phyloP scores from a whole-genome alignment of 2,113 vertebrate species.

The Rhea pennata region DNA sequence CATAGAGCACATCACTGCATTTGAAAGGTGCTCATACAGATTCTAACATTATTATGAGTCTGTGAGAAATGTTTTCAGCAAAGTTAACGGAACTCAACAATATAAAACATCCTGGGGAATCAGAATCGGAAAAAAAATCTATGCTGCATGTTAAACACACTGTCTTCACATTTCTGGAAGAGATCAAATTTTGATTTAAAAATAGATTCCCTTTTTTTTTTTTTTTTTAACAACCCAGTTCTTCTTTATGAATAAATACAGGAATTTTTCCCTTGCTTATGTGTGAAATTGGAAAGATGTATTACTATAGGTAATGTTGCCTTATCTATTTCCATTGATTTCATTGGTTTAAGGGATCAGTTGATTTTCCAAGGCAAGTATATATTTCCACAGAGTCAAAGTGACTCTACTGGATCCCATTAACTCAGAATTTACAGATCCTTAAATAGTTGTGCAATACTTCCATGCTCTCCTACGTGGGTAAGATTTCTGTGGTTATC shows the following conservation, averaged over 20 bases:
- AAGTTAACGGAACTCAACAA: not conserved
- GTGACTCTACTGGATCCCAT: not conserved
- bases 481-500: not conserved
- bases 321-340: not conserved
- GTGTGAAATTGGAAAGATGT: not conserved
- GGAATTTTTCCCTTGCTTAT: not conserved
- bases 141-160: not conserved
- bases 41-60: not conserved
- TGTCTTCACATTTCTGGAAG: not conserved
- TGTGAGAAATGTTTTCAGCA: not conserved
- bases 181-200: not conserved
- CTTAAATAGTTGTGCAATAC: not conserved
- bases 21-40: not conserved
- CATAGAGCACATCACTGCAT: not conserved
- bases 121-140: not conserved
- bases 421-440: not conserved
- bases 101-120: not conserved
- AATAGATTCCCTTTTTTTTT: not conserved
- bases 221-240: accelerated
- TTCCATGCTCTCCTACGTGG: not conserved
- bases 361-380: not conserved
- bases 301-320: not conserved
- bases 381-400: not conserved
- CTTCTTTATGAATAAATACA: not conserved
- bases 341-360: not conserved